Conservation (phyloP, 2,888 invertebrate genomes). For the Diadromus collaris region DNA sequence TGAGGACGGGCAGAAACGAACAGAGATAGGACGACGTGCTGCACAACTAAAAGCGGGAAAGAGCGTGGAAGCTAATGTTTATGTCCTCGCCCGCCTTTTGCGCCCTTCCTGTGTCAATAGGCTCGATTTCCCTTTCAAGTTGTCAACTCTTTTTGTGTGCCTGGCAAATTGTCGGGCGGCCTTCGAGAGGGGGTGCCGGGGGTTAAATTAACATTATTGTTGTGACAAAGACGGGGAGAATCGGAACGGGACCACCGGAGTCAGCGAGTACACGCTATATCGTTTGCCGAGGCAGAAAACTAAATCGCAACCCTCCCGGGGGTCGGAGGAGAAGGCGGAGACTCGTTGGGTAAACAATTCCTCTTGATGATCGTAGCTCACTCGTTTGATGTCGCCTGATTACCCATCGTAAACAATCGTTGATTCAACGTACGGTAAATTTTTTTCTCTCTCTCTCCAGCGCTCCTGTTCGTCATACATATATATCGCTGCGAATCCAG, state of each 20-base stretch:
- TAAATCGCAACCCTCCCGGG: constrained; percentile 59
- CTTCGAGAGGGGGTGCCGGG: constrained; percentile 55
- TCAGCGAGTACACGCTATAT: constrained; percentile 50
- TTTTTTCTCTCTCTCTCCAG: constrained; percentile 46
- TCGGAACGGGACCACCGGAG: constrained; percentile 67
- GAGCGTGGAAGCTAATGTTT: constrained; percentile 48
- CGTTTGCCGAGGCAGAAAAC: constrained; percentile 47
- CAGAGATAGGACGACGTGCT: constrained; percentile 25
- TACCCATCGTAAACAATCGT: constrained; percentile 79
- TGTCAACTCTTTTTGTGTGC: constrained; percentile 80
- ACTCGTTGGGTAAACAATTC: constrained; percentile 78
- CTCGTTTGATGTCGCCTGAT: constrained; percentile 80
- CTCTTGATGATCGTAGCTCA: constrained; percentile 78
- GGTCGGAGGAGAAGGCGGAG: constrained; percentile 64
- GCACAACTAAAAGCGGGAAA: constrained; percentile 38
- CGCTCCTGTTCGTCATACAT: not conserved
- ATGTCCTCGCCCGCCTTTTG: constrained; percentile 51
- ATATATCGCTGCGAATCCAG: constrained; percentile 20
- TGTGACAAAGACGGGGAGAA: constrained; percentile 77
- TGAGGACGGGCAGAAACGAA: constrained; percentile 40
- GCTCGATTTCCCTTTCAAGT: constrained; percentile 80
- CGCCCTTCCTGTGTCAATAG: constrained; percentile 77
- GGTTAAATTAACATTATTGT: constrained; percentile 80
- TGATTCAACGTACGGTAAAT: constrained; percentile 71
- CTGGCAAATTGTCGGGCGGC: constrained; percentile 77